These are phyloP conservation scores for Drosophila algonquin DNA, from an alignment of 2,888 invertebrate species.

Conservation along the genomic window DNA sequence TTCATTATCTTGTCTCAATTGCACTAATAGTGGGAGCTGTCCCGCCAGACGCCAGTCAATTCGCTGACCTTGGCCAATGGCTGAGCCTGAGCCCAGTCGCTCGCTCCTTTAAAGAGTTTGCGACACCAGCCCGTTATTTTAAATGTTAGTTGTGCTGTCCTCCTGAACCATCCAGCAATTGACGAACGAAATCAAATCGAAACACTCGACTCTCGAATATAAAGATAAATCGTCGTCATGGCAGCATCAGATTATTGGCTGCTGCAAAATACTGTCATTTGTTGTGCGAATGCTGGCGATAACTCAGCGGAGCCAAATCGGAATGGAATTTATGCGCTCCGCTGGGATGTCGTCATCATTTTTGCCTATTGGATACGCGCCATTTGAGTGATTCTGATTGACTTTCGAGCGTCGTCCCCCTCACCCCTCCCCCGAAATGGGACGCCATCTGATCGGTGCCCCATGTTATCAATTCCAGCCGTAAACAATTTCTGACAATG, in stretches of 20 bases:
- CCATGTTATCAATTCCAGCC: conserved; percentile 61
- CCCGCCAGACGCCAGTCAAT: conserved; percentile 52
- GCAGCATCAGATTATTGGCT: conserved; percentile 55
- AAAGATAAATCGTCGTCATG: conserved; percentile 62
- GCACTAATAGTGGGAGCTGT: conserved; percentile 54
- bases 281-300: conserved; percentile 46
- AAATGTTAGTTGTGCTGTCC: conserved; percentile 15
- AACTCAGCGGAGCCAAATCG: conserved; percentile 34
- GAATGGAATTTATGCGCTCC: conserved; percentile 70
- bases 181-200: conserved; percentile 64
- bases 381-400: conserved; percentile 66
- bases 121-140: conserved; percentile 19
- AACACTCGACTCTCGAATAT: conserved; percentile 58
- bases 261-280: conserved; percentile 70
- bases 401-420: conserved; percentile 41
- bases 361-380: conserved; percentile 53
- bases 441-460: conserved; percentile 48
- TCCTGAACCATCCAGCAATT: conserved; percentile 44
- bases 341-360: conserved; percentile 54
- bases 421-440: not conserved
- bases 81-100: conserved; percentile 8
- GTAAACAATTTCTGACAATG: conserved; percentile 64
- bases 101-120: conserved; percentile 12
- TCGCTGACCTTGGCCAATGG: conserved; percentile 59
- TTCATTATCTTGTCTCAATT: conserved; percentile 73